phyloP scores from a whole-genome alignment of 2,797 vertebrate genomes.

The Hemitrygon akajei region DNA sequence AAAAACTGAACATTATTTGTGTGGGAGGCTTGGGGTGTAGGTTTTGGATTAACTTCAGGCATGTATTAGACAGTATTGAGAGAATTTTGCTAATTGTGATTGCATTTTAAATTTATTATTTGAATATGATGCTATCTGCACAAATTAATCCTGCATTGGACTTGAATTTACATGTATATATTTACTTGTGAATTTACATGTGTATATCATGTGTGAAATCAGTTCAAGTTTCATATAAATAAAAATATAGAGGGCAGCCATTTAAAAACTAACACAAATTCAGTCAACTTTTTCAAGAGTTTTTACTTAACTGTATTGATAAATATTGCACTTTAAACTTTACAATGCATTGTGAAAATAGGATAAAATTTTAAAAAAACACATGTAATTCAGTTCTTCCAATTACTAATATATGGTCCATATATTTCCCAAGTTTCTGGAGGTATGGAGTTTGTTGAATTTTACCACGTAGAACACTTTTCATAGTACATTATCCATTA shows the following conservation, averaged over 20 bases:
- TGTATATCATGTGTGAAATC: background rate
- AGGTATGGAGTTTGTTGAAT: background rate
- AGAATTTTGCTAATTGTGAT: background rate
- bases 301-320: background rate
- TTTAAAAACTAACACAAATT: background rate
- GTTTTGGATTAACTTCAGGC: background rate
- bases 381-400: background rate
- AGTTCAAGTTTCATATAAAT: background rate
- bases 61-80: background rate
- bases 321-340: background rate
- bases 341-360: background rate
- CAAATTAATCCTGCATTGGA: background rate
- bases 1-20: background rate
- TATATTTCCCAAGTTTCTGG: background rate
- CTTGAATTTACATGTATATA: background rate
- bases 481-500: background rate
- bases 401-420: no score
- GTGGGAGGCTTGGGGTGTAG: background rate
- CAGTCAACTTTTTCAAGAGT: background rate
- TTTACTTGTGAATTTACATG: background rate
- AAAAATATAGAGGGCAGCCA: background rate
- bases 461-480: background rate
- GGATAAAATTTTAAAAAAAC: background rate
- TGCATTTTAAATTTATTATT: background rate
- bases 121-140: background rate